Evolutionary conservation across 1,140 invertebrate genomes (phyloP), one percentile per base, ranked within the genome.

Genomic region (Drosophila quadrilineata): DNA sequence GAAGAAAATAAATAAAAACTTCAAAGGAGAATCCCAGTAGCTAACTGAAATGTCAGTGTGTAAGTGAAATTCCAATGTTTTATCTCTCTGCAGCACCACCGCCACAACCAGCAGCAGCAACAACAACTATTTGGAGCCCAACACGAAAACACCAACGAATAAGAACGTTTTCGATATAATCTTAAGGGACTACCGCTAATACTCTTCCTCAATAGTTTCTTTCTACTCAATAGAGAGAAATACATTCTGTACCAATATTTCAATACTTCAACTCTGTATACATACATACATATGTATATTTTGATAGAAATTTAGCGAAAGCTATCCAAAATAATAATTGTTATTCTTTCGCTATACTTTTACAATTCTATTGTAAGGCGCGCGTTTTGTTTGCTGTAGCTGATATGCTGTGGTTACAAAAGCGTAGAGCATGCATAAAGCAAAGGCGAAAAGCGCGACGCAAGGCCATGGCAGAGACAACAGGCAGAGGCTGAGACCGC

Each of bases 21-120:
- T 76, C 72, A 72, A 82, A 75, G 71, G 71, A 80, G 72, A 75
- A 82, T 79, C 75, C 77, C 76, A 82, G 76, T 82, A 82, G 76
- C 76, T 71, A 82, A 72, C 77, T 77, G 66, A 60, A 62, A 58
- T 75, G 71, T 75, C 54, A 57, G 62, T 50, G 68, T 64, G 49
- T 75, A 60, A 50, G 52, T 70, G 79, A 72, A 84, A 84, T 84
- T 84, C 77, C 77, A 84, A 77, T 84, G 77, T 53, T 65, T 84
- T 82, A 82, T 84, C 77, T 76, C n/a, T n/a, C 35, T 52, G 28
- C 45, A 64, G 69, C 53, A 50, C 58, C 22, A 19, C 40, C 46
- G 57, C 48, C 56, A 17, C 52, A 38, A 2, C n/a, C 46, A 58
- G 10, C 65, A 48, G 35, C 56, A 62, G 52, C 22, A 57, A 56